phyloP scores from a whole-genome alignment of 1,140 invertebrate genomes.

The Nebria ingens region DNA sequence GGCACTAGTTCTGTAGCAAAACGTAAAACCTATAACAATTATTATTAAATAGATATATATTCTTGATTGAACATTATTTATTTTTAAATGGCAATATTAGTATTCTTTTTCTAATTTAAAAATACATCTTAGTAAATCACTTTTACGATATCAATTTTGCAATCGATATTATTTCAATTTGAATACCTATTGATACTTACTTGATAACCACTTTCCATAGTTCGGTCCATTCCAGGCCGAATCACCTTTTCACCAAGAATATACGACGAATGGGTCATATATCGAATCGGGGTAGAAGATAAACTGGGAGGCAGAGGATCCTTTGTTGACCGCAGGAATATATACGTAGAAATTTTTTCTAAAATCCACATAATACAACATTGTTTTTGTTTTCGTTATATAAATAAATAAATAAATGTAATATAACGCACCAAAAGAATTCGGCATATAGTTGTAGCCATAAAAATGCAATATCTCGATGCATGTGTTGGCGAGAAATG shows the following conservation, averaged over 20 bases:
- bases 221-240: constrained; percentile 40
- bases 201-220: constrained; percentile 62
- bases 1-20: constrained; percentile 78
- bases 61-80: background rate
- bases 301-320: constrained; percentile 38
- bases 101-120: too few species aligned
- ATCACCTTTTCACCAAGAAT: constrained; percentile 57
- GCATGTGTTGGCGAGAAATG: constrained; percentile 72
- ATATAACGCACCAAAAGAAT: constrained; percentile 72
- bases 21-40: constrained; percentile 55
- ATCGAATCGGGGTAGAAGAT: constrained; percentile 45
- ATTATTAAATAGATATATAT: too few species aligned
- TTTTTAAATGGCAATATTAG: too few species aligned
- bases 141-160: too few species aligned
- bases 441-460: constrained; percentile 63
- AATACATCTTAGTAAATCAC: too few species aligned
- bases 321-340: constrained; percentile 49
- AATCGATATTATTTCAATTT: too few species aligned
- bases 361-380: constrained; percentile 28
- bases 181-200: constrained; percentile 28
- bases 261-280: constrained; percentile 58
- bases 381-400: background rate
- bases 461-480: constrained; percentile 59
- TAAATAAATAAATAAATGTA: constrained; percentile 6
- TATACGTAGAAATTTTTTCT: constrained; percentile 65